Base-by-base conservation (phyloP, 1,140 invertebrate genomes). In the Drosophila obscura region DNA sequence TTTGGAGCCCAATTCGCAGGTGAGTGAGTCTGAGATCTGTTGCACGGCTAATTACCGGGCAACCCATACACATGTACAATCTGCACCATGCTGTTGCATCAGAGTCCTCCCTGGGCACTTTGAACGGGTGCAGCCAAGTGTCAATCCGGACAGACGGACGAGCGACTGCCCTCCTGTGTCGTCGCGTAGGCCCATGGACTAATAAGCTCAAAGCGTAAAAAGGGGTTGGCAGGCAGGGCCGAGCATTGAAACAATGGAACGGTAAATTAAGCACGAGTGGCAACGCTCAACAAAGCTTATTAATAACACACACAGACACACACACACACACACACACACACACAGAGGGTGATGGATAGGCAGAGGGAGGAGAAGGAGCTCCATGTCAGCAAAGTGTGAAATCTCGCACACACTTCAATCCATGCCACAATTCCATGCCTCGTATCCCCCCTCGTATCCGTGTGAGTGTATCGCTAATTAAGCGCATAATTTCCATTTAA, bases 1-100 rank as follows among this genome's bases (percentile, higher is more conserved):
- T 91, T 91, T 39, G 85, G 84, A 9, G 79, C 80, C 4, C 90
- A 91, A 67, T 91, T 91, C 64, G 90, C 85, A 76, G 90, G 90
- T 91, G 67, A 90, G 90, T 91, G 2, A 39, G 3, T 39, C 35
- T 4, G 11, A 45, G 26, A 31, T 15, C 11, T 28, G 43, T 69
- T 68, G n/a, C 16, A 26, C 16, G 60, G 78, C 67, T 80, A 80
- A 80, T 69, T 74, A 64, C 51, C 51, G 35, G 19, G 22, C 16
- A 31, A 16, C 31, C 13, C 8, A 8, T 13, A 31, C 31, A 35
- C 16, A 15, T 15, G 2, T 1, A 8, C 7, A 24, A 9, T n/a
- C 2, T 24, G 11, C 16, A 41, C 24, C 41, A 71, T 24, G 48
- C 39, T 55, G 43, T 35, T 56, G 50, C 53, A 63, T 55, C 58